Base-by-base conservation (phyloP, 2,888 invertebrate genomes). In the Bursaphelenchus okinawaensis region DNA sequence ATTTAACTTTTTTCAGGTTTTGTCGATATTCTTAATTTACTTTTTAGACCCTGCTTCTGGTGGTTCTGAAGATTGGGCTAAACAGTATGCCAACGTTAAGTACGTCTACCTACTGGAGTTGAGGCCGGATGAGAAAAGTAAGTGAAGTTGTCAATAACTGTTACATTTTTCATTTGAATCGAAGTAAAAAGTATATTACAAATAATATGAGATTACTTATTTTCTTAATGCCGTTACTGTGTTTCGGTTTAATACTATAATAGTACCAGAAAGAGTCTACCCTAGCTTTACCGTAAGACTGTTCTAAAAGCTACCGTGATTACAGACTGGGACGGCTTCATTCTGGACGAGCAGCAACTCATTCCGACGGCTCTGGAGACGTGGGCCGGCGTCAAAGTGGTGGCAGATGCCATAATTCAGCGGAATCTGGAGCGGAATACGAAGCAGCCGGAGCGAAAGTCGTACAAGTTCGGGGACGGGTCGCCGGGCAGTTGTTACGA, bases 1-100 rank as follows among this genome's bases (percentile, higher is more conserved):
- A 24, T n/a, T n/a, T n/a, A n/a, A n/a, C 26, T n/a, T 19, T 22
- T 24, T 19, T 51, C n/a, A 52, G 3, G 58, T 20, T 68, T 26
- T 23, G 23, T n/a, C 26, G 7, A 54, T 16, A 54, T 68, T 24
- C 54, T n/a, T n/a, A n/a, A n/a, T n/a, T n/a, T n/a, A n/a, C n/a
- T n/a, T n/a, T n/a, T n/a, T n/a, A 78, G 76, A 81, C 55, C 80
- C 81, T n/a, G 80, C 80, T 0, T 76, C 81, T 0, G 82, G 82
- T 7, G 81, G 81, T 52, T 78, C 79, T 1, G 81, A 82, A 67
- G 82, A 82, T 64, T 82, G 82, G 82, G 80, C 81, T 16, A 81
- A 80, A 56, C 75, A 75, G 52, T 75, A 70, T 50, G 78, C 78
- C 1, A 74, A 72, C 22, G 75, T 82, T 52, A 82, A 82, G 62